A percentile compares a stretch with the other conserved stretches of the same genome.
These are phyloP conservation scores for Trididemnum clinides DNA, from an alignment of 23 tunicate species.

Conservation along the genomic window DNA sequence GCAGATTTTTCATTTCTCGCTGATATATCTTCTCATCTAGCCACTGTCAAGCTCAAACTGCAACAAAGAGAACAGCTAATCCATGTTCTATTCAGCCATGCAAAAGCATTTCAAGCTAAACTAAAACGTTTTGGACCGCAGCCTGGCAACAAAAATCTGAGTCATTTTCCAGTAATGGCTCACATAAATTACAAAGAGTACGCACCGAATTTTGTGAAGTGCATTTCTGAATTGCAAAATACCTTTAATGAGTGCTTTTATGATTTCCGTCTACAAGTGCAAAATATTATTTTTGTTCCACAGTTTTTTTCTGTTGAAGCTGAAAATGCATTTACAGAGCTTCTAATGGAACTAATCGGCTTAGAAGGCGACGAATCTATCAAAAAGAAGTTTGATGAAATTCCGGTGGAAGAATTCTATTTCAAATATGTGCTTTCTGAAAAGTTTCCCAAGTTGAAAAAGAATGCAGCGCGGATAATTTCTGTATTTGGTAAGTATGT, in stretches of 20 bases:
- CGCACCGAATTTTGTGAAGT: constrained; percentile 21
- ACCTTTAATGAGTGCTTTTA: constrained; percentile 22
- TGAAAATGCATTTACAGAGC: constrained; percentile 12
- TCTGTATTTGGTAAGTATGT: neutral
- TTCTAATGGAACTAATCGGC: constrained; percentile 29
- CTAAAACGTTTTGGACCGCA: constrained; percentile 14
- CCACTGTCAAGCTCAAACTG: constrained; percentile 19
- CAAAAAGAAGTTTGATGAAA: constrained; percentile 1
- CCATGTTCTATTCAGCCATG: neutral
- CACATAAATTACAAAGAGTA: constrained; percentile 14
- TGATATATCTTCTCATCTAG: constrained; percentile 17
- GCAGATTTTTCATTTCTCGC: neutral
- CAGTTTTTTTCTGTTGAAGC: constrained; percentile 23
- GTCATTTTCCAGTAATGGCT: constrained; percentile 20
- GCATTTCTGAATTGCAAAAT: constrained; percentile 25
- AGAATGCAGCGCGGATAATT: neutral
- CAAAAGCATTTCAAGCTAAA: constrained; percentile 20
- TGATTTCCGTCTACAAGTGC: constrained; percentile 11
- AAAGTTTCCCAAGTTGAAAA: neutral
- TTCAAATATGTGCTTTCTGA: neutral
- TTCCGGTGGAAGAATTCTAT: neutral
- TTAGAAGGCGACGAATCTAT: too few species aligned
- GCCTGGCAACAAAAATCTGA: constrained; percentile 1
- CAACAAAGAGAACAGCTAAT: constrained; percentile 18
- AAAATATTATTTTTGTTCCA: constrained; percentile 13